These are phyloP conservation scores for Acheta domesticus DNA, from an alignment of 2,888 invertebrate species.

Conservation along the genomic window DNA sequence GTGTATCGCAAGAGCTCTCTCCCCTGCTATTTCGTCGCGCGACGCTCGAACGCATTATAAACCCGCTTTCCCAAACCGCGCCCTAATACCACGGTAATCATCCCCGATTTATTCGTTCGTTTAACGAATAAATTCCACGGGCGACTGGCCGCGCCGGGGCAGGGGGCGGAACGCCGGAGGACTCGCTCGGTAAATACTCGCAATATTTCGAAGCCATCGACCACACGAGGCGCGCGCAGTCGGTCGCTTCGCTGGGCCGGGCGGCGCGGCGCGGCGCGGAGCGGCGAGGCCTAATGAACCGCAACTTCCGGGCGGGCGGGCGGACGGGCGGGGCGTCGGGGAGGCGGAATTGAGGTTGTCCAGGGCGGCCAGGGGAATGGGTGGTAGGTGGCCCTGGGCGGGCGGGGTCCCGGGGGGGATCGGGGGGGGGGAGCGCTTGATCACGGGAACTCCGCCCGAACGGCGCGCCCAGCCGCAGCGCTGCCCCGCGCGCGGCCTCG, in stretches of 20 bases:
- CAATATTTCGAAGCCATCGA: neutral
- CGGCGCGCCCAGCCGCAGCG: neutral
- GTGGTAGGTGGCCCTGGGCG: neutral
- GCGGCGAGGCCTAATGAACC: neutral
- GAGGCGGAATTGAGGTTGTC: neutral
- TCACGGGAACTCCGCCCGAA: neutral
- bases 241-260: neutral
- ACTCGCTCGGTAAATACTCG: neutral
- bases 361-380: neutral
- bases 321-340: neutral
- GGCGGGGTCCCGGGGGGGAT: too few species aligned
- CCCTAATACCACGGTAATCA: neutral
- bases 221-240: neutral
- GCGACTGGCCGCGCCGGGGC: neutral
- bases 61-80: too few species aligned
- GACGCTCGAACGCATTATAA: too few species aligned
- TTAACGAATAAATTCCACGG: neutral
- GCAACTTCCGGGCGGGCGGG: neutral
- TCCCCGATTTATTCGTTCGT: conserved; percentile 2
- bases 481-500: neutral
- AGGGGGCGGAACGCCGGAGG: neutral
- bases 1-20: too few species aligned
- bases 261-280: neutral
- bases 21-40: too few species aligned
- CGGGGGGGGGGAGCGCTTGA: neutral